Conservation (phyloP, 2,888 invertebrate species). For the Protophormia terraenovae region DNA sequence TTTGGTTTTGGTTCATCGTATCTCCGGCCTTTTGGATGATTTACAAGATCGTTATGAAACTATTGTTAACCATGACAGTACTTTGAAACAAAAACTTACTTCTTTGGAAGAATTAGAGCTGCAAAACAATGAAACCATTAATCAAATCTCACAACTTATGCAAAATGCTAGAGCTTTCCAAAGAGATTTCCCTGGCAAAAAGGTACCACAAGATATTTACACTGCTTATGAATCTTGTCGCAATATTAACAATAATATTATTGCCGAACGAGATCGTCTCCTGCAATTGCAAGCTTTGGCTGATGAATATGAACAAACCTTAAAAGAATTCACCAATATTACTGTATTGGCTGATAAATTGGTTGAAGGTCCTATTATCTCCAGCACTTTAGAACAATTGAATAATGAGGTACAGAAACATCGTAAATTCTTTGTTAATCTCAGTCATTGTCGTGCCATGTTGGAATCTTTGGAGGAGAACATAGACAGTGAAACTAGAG, state of each 20-base stretch:
- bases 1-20: constrained; percentile 84
- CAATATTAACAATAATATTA: constrained; percentile 87
- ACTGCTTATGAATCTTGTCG: constrained; percentile 86
- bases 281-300: constrained; percentile 88
- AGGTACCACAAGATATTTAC: constrained; percentile 86
- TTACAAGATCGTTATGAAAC: constrained; percentile 77
- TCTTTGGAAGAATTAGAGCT: constrained; percentile 87
- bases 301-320: constrained; percentile 93
- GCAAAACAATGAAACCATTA: constrained; percentile 85
- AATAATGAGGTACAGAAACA: constrained; percentile 95
- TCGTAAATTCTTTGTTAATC: constrained; percentile 92
- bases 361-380: constrained; percentile 89
- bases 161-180: constrained; percentile 85
- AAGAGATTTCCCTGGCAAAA: constrained; percentile 86
- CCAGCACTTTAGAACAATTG: constrained; percentile 89
- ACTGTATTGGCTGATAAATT: constrained; percentile 91
- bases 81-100: constrained; percentile 86
- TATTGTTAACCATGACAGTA: constrained; percentile 82
- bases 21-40: constrained; percentile 73
- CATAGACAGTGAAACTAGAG: constrained; percentile 89
- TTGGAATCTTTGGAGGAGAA: constrained; percentile 93
- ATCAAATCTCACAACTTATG: constrained; percentile 85
- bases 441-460: constrained; percentile 93
- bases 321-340: constrained; percentile 93
- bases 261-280: constrained; percentile 88